Conservation (phyloP, 2,113 vertebrate genomes). For the Probosciger aterrimus region DNA sequence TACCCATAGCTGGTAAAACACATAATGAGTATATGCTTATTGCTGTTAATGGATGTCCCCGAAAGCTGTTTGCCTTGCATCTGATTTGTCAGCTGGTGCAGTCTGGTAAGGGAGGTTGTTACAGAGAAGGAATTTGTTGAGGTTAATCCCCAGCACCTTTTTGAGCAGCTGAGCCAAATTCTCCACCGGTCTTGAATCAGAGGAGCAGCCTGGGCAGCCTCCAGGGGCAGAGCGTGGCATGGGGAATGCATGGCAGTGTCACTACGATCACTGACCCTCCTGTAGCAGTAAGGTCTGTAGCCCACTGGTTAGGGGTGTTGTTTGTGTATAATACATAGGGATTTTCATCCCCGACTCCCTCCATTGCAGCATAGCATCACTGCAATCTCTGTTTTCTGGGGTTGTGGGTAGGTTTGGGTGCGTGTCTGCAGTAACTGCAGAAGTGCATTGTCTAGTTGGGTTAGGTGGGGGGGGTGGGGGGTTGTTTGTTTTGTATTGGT, state of each 20-base stretch:
- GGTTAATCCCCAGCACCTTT: not conserved
- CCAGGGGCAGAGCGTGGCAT: accelerated
- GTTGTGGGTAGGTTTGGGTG: not conserved
- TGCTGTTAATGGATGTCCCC: not conserved
- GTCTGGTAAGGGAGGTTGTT: not conserved
- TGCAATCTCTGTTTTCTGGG: not conserved
- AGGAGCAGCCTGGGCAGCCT: not conserved
- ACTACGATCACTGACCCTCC: not conserved
- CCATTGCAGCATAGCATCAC: not conserved
- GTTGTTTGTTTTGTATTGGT: not conserved
- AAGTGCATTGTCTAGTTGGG: not conserved
- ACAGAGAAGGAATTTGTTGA: not conserved
- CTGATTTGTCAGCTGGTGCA: not conserved
- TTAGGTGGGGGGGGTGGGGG: not conserved
- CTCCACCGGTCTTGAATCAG: accelerated
- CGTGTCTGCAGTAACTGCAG: not conserved
- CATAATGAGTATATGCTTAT: not conserved
- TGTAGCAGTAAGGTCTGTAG: not conserved
- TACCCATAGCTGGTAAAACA: not conserved
- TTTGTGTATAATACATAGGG: not conserved
- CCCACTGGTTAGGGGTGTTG: not conserved
- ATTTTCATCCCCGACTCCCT: accelerated
- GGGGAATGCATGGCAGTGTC: not conserved
- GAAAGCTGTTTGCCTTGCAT: not conserved
- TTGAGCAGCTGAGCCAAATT: not conserved